Conservation (phyloP, 2,113 vertebrate species). For the Bos taurus region ARS-UCD2.0 NC_037343.1:50448001-50448500, state of each 20-base stretch:
- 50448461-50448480: fast-evolving
- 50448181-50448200: background rate
- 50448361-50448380: constrained; percentile 91
- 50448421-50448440: background rate
- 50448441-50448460: fast-evolving
- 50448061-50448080: background rate
- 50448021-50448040: fast-evolving
- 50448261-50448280: background rate
- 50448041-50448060: background rate
- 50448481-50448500: fast-evolving
- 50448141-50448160: background rate
- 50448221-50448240: background rate
- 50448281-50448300: fast-evolving
- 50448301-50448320: constrained; percentile 93
- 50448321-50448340: constrained; percentile 98
- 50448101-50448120: background rate
- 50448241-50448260: background rate
- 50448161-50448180: background rate
- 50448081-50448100: background rate
- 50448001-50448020: background rate
- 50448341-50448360: constrained; percentile 90
- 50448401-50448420: constrained; percentile 95
- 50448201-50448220: background rate
- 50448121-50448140: fast-evolving
- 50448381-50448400: constrained; percentile 98